Evolutionary conservation across 2,888 invertebrate genomes (phyloP), one percentile per base, ranked within the genome.

Genomic region (Augochlorella aurata): DNA sequence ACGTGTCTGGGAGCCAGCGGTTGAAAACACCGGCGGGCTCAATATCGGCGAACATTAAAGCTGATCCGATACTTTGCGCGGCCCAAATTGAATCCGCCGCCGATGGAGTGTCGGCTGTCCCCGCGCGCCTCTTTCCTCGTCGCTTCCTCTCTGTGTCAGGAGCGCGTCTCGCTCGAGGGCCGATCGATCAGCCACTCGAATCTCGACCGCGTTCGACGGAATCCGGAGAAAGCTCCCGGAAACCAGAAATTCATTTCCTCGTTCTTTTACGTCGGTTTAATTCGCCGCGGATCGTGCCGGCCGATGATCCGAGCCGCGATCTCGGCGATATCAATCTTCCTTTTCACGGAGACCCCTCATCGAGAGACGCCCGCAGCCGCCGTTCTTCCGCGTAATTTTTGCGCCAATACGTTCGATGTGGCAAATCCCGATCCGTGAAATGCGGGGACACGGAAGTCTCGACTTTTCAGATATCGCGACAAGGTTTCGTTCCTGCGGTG

Each of bases 1-100:
- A 49, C 14, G 29, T 63, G 24, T 47, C 49, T 49, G 63, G 5
- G 58, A 24, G 44, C 21, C 21, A 10, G 45, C 3, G 49, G 24
- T 38, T 61, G 58, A 49, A 77, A 77, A 73, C 58, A 47, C 49
- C 54, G 66, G 71, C 49, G 61, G n/a, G 54, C 44, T 86, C 86
- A 86, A 89, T 90, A 89, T 89, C 88, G 87, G 83, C 83, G 85
- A 29, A 85, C 89, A 87, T 90, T 90, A 90, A 89, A 90, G 88
- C 89, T 85, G 89, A 90, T 90, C 88, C 87, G 82, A 90, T 90
- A 89, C 90, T 90, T 90, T 89, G 89, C 75, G 69, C 67, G 74
- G 84, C 81, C 85, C 84, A 89, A 90, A 90, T 90, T 89, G 88
- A 91, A 89, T 91, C 89, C 89, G 84, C 84, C 81, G 84, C 76